phyloP scores from a whole-genome alignment of 2,888 invertebrate species.

The Chaitophorus viminalis region DNA sequence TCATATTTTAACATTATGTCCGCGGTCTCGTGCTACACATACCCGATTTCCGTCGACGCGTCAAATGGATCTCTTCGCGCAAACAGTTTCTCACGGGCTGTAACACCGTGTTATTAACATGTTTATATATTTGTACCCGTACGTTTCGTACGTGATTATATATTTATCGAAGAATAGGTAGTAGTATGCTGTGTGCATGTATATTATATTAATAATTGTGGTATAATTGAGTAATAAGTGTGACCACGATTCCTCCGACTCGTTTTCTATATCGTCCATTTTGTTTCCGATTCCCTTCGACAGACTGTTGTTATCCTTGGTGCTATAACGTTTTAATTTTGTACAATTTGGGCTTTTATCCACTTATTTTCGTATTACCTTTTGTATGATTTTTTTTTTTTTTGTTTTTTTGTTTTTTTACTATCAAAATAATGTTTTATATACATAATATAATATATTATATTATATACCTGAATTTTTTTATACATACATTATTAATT shows the following conservation, averaged over 20 bases:
- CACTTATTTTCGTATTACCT: conserved; percentile 40
- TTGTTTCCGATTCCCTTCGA: conserved; percentile 28
- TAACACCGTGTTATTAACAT: too few relatives aligned
- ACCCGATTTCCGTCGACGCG: too few relatives aligned
- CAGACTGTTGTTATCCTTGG: conserved; percentile 61
- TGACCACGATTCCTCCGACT: neutral
- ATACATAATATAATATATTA: neutral
- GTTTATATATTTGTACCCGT: neutral
- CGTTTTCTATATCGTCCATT: conserved; percentile 10
- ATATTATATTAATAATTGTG: neutral
- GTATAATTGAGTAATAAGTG: neutral
- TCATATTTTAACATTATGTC: too few relatives aligned
- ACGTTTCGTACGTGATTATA: neutral
- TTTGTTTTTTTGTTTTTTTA: too few relatives aligned
- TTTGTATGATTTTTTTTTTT: conserved; percentile 40
- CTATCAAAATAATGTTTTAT: conserved; percentile 24
- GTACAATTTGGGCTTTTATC: conserved; percentile 39
- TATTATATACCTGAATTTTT: conserved; percentile 24
- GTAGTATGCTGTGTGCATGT: neutral
- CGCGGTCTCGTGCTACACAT: too few relatives aligned
- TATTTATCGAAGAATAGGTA: neutral
- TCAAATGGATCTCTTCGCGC: neutral
- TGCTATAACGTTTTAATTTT: conserved; percentile 57
- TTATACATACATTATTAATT: neutral
- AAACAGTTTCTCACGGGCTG: neutral